A percentile compares a stretch with the other conserved stretches of the same genome.
Evolutionary conservation across 1,140 invertebrate genomes (phyloP).

Genomic region (Grapholita molesta): DNA sequence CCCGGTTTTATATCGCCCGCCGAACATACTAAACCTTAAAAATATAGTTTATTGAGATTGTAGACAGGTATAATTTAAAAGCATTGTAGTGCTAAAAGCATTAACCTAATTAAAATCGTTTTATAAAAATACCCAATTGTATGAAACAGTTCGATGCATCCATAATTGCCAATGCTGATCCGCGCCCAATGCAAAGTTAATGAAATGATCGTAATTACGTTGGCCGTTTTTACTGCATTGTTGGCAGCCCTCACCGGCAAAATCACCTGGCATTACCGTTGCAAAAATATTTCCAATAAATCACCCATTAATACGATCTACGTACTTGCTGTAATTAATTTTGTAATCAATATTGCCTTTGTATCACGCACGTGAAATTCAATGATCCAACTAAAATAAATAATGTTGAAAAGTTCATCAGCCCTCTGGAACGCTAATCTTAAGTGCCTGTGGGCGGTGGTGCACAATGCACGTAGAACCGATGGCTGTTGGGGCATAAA

Average conservation of each 20-base stretch:
- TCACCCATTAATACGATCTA: conserved; percentile 56
- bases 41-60: too few relatives aligned
- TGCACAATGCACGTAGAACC: too few relatives aligned
- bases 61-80: too few relatives aligned
- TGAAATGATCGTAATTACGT: conserved; percentile 73
- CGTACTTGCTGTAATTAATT: conserved; percentile 59
- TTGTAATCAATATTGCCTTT: conserved; percentile 52
- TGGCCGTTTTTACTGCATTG: conserved; percentile 68
- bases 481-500: too few relatives aligned
- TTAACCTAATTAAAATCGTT: too few relatives aligned
- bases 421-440: neutral
- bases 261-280: conserved; percentile 72
- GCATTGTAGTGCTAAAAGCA: too few relatives aligned
- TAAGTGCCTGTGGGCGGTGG: too few relatives aligned
- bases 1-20: too few relatives aligned
- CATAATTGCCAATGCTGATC: conserved; percentile 53
- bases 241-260: conserved; percentile 53
- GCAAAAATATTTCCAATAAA: conserved; percentile 70
- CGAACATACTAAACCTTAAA: too few relatives aligned
- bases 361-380: conserved; percentile 31
- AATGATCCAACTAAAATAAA: neutral
- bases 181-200: conserved; percentile 58
- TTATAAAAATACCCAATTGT: neutral
- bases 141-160: conserved; percentile 30
- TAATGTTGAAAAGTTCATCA: too few relatives aligned